phyloP scores from a whole-genome alignment of 2,888 invertebrate genomes.

The Zhengitettix transpicula region DNA sequence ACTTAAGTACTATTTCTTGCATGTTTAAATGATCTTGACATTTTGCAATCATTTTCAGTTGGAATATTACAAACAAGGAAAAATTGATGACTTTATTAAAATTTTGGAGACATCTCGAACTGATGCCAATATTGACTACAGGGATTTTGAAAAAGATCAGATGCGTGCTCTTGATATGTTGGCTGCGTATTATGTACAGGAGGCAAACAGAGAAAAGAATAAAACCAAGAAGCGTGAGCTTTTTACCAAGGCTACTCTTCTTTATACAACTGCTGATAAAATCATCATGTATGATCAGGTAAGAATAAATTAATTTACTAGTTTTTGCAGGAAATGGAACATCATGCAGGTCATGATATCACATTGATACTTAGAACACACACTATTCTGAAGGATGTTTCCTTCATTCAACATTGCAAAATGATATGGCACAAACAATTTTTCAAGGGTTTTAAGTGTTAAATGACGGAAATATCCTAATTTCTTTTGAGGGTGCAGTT shows the following conservation, averaged over 20 bases:
- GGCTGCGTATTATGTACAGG: constrained; percentile 95
- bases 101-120: constrained; percentile 76
- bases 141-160: constrained; percentile 89
- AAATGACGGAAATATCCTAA: no score
- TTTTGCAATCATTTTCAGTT: constrained; percentile 39
- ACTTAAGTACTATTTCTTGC: no score
- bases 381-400: no score
- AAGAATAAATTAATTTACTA: constrained; percentile 15
- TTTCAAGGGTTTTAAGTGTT: no score
- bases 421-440: no score
- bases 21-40: no score
- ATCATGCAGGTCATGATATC: no score
- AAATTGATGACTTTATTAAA: constrained; percentile 84
- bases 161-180: constrained; percentile 96
- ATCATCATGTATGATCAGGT: constrained; percentile 99
- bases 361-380: no score
- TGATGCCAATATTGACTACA: constrained; percentile 72
- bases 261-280: constrained; percentile 98
- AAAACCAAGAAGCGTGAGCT: constrained; percentile 89
- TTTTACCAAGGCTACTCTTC: constrained; percentile 87
- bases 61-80: constrained; percentile 90
- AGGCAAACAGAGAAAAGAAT: constrained; percentile 85
- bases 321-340: no score
- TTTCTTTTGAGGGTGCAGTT: no score
- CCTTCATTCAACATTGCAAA: no score